Evolutionary conservation across 2,113 vertebrate genomes (phyloP).

Genomic region (Solea solea): DNA sequence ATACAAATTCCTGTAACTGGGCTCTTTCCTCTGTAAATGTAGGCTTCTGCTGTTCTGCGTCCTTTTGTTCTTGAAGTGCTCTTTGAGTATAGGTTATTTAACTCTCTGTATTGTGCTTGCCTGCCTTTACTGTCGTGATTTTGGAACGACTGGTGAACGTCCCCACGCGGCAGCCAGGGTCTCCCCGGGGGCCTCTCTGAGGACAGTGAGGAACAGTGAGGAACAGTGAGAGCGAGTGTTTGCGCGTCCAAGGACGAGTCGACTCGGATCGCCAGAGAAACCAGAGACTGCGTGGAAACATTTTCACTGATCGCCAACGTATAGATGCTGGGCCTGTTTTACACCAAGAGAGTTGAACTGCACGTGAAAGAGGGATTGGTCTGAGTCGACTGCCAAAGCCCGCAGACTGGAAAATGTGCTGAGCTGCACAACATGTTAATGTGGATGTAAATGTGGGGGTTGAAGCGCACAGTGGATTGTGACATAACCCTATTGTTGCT

Average conservation of each 20-base stretch:
- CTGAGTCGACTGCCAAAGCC: conserved; percentile 22
- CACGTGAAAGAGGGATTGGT: conserved; percentile 2
- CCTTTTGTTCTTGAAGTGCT: conserved; percentile 11
- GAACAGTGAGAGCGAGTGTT: conserved; percentile 37
- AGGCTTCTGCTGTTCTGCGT: neutral
- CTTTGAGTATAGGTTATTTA: conserved; percentile 13
- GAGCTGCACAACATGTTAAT: conserved; percentile 20
- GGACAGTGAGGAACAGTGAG: conserved; percentile 50
- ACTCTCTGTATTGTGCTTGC: conserved; percentile 13
- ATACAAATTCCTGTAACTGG: neutral
- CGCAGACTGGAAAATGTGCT: conserved; percentile 15
- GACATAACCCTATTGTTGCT: too few relatives aligned
- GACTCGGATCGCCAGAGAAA: conserved; percentile 41
- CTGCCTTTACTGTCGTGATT: conserved; percentile 11
- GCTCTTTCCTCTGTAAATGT: neutral
- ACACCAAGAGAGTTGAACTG: conserved; percentile 28
- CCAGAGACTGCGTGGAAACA: conserved; percentile 43
- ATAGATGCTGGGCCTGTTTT: conserved; percentile 25
- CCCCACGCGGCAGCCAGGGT: conserved; percentile 34
- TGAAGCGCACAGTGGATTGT: too few relatives aligned
- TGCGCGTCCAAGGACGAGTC: conserved; percentile 12
- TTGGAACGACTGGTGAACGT: conserved; percentile 24
- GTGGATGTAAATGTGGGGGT: neutral
- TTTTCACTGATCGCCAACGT: conserved; percentile 19
- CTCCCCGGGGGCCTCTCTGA: conserved; percentile 46